phyloP scores from a whole-genome alignment of 2,797 vertebrate species.

The Syncerus caffer region DNA sequence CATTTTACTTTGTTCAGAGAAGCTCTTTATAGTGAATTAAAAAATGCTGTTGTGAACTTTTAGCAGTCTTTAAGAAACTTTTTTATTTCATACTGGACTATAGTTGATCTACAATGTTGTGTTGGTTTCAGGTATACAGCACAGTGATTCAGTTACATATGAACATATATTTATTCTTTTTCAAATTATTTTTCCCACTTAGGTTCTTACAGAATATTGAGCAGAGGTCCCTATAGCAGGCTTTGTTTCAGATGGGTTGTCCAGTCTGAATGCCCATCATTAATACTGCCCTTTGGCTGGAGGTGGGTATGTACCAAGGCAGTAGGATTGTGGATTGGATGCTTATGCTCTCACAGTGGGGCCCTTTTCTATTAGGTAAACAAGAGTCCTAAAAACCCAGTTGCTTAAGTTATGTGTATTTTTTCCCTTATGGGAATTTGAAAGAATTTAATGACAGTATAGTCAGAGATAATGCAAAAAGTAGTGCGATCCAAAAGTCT shows the following conservation, averaged over 20 bases:
- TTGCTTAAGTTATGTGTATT: neutral
- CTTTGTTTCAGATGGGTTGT: neutral
- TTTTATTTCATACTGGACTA: neutral
- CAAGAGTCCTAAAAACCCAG: neutral
- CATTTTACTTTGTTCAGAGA: slow-evolving; percentile 25
- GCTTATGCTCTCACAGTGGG: neutral
- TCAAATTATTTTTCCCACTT: neutral
- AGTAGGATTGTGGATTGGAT: neutral
- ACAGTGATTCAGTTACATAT: neutral
- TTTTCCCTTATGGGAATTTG: slow-evolving; percentile 42
- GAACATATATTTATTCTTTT: neutral
- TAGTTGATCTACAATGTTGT: neutral
- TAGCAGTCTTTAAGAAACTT: neutral
- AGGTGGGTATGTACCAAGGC: neutral
- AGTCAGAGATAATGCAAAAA: slow-evolving; percentile 57
- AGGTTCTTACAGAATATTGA: neutral
- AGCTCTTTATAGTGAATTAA: neutral
- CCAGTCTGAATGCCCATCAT: neutral
- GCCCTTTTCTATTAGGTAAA: neutral
- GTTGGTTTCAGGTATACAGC: neutral
- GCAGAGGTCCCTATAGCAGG: too few species aligned
- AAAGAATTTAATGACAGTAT: slow-evolving; percentile 55
- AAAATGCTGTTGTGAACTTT: neutral
- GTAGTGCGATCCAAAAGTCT: too few species aligned
- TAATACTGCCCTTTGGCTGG: neutral